These are phyloP conservation scores for Pseudochirops cupreus DNA, from an alignment of 2,797 vertebrate genomes.

Conservation along the genomic window DNA sequence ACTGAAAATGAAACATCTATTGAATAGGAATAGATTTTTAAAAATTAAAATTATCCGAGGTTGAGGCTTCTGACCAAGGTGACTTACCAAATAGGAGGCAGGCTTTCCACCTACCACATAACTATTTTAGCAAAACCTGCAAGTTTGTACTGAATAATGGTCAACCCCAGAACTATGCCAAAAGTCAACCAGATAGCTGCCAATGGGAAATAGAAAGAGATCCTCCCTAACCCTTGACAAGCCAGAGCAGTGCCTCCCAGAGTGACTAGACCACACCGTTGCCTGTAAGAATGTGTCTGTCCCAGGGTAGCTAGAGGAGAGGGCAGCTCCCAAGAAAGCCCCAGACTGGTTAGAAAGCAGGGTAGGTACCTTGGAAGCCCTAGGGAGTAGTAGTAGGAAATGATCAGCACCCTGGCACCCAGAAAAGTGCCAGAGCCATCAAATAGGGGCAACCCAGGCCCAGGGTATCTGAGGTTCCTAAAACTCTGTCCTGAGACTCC, in stretches of 20 bases:
- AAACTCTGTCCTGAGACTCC: neutral
- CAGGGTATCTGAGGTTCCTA: neutral
- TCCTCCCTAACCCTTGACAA: neutral
- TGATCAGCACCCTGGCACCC: neutral
- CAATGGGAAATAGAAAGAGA: neutral
- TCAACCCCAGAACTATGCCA: neutral
- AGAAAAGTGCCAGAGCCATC: neutral
- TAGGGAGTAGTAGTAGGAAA: neutral
- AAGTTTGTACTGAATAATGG: neutral
- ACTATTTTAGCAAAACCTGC: neutral
- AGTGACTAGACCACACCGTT: neutral
- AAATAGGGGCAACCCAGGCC: neutral
- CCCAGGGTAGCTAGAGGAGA: neutral
- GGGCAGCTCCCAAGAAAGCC: neutral
- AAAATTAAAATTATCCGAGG: neutral
- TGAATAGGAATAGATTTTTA: neutral
- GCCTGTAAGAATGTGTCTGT: neutral
- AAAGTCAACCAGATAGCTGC: neutral
- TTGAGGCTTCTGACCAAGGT: neutral
- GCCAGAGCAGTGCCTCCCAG: neutral
- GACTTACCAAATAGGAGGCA: neutral
- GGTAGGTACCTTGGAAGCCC: neutral
- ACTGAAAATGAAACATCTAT: neutral
- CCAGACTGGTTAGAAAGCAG: neutral
- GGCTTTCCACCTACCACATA: neutral